phyloP scores from a whole-genome alignment of 64 coral and sea anemone genomes.

The Montipora capricornis region DNA sequence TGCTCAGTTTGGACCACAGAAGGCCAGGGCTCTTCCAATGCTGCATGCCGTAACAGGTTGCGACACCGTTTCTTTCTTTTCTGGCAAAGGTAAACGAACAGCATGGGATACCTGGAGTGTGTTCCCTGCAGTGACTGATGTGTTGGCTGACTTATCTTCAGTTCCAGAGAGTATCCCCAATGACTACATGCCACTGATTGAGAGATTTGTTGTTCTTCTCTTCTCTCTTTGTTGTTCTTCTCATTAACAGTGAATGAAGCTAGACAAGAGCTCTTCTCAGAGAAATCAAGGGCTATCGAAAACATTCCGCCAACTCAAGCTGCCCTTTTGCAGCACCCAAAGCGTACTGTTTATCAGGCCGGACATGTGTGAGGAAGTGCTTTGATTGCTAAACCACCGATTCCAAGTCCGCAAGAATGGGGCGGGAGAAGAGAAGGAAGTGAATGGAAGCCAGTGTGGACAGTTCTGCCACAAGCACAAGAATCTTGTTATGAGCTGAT shows the following conservation, averaged over 20 bases:
- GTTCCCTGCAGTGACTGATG: conserved; percentile 2
- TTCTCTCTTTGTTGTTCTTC: neutral
- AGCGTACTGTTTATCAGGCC: conserved; percentile 7
- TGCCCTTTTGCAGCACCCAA: conserved; percentile 8
- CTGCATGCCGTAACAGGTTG: conserved; percentile 30
- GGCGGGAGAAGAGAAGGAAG: neutral
- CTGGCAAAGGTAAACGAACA: neutral
- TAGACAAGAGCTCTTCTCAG: conserved; percentile 37
- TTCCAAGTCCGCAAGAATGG: conserved; percentile 4
- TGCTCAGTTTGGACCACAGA: conserved; percentile 5
- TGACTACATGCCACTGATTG: conserved; percentile 2
- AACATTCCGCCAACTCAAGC: conserved; percentile 35
- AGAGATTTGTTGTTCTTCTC: conserved; percentile 35
- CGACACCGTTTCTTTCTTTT: neutral
- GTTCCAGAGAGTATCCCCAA: conserved; percentile 7
- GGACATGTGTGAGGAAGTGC: neutral
- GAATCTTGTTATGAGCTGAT: neutral
- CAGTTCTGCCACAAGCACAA: neutral
- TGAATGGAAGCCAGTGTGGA: neutral
- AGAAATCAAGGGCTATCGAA: conserved; percentile 20
- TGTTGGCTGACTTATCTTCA: conserved; percentile 9
- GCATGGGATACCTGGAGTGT: conserved; percentile 15
- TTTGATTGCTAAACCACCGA: neutral
- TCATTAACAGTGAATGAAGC: conserved; percentile 36
- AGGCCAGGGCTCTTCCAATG: conserved; percentile 31